Conservation (phyloP, 2,797 vertebrate species). For the Cichlasoma orientale region DNA sequence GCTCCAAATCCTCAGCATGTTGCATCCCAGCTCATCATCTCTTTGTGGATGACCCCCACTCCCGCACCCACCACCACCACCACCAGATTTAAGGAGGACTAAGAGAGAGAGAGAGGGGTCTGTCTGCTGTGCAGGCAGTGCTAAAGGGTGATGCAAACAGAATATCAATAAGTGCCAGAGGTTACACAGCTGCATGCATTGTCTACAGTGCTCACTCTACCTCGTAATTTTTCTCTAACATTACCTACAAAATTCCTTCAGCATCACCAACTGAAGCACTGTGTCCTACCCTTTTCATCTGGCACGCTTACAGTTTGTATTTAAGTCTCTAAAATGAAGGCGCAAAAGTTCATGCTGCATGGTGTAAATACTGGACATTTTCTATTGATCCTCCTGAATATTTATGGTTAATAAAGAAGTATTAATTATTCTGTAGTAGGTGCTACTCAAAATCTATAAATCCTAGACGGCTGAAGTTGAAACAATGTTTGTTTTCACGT, state of each 20-base stretch:
- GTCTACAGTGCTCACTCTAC: background rate
- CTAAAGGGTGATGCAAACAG: slow-evolving; percentile 59
- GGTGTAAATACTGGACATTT: background rate
- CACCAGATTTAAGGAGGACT: background rate
- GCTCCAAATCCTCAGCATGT: background rate
- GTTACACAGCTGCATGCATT: slow-evolving; percentile 38
- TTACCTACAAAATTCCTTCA: too few relatives aligned
- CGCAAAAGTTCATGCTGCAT: background rate
- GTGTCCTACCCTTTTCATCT: background rate
- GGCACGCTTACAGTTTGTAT: background rate
- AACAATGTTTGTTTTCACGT: slow-evolving; percentile 4
- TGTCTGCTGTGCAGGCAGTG: slow-evolving; percentile 48
- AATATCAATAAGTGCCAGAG: slow-evolving; percentile 64
- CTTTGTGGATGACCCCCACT: slow-evolving; percentile 5
- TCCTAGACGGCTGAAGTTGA: background rate
- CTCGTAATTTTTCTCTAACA: background rate
- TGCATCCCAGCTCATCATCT: slow-evolving; percentile 26
- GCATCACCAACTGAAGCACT: background rate
- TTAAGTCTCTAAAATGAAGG: background rate
- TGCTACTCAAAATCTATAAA: background rate
- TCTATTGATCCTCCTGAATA: background rate
- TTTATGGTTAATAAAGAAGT: background rate
- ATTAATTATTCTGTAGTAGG: background rate
- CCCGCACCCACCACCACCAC: background rate
- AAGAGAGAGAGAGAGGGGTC: slow-evolving; percentile 38